Evolutionary conservation across 2,888 invertebrate species (phyloP).

Genomic region (Eilema depressum): DNA sequence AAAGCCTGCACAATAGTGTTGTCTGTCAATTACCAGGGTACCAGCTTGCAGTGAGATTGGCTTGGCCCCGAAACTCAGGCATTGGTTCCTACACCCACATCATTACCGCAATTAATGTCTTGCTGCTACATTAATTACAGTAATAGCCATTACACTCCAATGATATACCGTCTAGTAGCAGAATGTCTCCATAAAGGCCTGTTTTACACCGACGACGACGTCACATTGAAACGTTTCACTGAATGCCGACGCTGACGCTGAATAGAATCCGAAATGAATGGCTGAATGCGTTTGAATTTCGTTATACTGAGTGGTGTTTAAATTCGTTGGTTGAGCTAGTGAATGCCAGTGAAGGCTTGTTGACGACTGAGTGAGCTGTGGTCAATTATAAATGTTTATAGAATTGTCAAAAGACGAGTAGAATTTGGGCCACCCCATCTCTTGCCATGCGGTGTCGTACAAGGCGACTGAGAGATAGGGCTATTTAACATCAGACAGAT

Average conservation of each 20-base stretch:
- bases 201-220: constrained; percentile 16
- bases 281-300: constrained; percentile 37
- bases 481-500: no score
- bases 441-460: no score
- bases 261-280: constrained; percentile 29
- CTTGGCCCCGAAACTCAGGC: no score
- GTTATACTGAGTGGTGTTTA: constrained; percentile 33
- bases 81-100: no score
- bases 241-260: constrained; percentile 35
- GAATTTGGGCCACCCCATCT: no score
- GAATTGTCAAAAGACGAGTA: no score
- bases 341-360: neutral
- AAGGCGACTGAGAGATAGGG: no score
- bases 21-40: no score
- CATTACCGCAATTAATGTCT: no score
- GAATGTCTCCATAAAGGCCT: constrained; percentile 18
- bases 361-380: neutral
- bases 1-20: no score
- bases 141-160: neutral
- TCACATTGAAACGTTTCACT: constrained; percentile 35
- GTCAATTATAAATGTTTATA: no score
- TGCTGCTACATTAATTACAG: neutral
- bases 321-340: constrained; percentile 11
- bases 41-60: no score
- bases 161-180: neutral